Evolutionary conservation across 2,113 vertebrate genomes (phyloP).

Genomic region (Dipodomys merriami): DNA sequence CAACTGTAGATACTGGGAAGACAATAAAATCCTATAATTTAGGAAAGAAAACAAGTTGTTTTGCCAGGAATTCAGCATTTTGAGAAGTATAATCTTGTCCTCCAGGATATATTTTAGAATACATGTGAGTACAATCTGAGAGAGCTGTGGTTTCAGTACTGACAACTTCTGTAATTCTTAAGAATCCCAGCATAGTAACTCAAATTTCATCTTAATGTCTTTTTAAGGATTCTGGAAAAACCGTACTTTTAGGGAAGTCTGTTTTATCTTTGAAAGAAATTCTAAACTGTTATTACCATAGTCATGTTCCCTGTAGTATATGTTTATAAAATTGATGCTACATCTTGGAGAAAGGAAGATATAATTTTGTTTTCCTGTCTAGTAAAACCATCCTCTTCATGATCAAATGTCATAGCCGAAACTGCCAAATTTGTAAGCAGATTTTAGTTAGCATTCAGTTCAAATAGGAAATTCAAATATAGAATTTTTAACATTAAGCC

Average conservation of each 20-base stretch:
- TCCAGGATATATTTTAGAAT: constrained; percentile 26
- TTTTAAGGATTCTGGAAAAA: background rate
- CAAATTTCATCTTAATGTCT: constrained; percentile 14
- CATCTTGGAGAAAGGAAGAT: constrained; percentile 9
- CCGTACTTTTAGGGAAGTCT: background rate
- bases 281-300: background rate
- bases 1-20: background rate
- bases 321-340: background rate
- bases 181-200: background rate
- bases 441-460: constrained; percentile 8
- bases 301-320: background rate
- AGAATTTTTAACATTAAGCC: constrained; percentile 12
- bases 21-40: constrained; percentile 17
- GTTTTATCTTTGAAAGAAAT: constrained; percentile 35
- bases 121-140: background rate
- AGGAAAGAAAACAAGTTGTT: constrained; percentile 44
- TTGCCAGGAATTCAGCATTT: background rate
- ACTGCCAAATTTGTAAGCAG: background rate
- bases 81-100: constrained; percentile 50
- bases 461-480: constrained; percentile 24
- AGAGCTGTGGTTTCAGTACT: background rate
- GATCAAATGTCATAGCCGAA: background rate
- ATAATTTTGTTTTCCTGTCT: background rate
- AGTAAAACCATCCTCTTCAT: background rate
- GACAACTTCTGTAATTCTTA: constrained; percentile 28